Evolutionary conservation across 30 jellyfish, hydroid and myxozoan genomes (phyloP), one percentile per base, ranked within the genome.

Genomic region (Hydractinia symbiolongicarpus): DNA sequence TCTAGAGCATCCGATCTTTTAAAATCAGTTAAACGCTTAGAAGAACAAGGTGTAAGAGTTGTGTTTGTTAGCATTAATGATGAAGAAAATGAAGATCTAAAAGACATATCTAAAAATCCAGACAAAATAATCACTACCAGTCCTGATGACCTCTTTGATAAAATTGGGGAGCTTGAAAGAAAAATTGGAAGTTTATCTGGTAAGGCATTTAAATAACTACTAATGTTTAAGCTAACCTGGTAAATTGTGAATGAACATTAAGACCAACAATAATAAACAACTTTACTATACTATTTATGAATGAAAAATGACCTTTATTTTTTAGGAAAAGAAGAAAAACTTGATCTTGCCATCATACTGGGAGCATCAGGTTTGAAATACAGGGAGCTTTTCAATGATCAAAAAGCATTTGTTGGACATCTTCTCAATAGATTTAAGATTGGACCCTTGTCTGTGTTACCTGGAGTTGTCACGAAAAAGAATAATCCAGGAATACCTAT

Each of bases 281-380:
- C 44, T n/a, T n/a, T n/a, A n/a, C n/a, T n/a, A 30, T 30, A 2
- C 2, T 30, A 30, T 30, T 30, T 30, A 30, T 30, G n/a, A 30
- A 30, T 30, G 2, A n/a, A n/a, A 6, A 6, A n/a, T 64, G 4
- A 9, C 44, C 44, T 13, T 64, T 64, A 4, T 0, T 64, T 64
- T 64, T 14, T 51, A 89, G 96, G 87, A 13, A 21, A 75, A 8
- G 82, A 88, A 30, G 72, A 62, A 62, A 84, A 90, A 44, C 81
- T 89, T 6, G 96, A 89, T 66, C 88, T 89, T 53, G 96, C 90
- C 14, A 76, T 89, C 61, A 76, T 89, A 19, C 19, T 89, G 55
- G 96, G 94, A 5, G 95, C 96, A 21, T 16, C 91, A 4, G 90
- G 94, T 4, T 74, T 40, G 10, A 61, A 81, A 64, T 30, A 56